Evolutionary conservation across 2,797 vertebrate genomes (phyloP).

Genomic region (Podargus strigoides): DNA sequence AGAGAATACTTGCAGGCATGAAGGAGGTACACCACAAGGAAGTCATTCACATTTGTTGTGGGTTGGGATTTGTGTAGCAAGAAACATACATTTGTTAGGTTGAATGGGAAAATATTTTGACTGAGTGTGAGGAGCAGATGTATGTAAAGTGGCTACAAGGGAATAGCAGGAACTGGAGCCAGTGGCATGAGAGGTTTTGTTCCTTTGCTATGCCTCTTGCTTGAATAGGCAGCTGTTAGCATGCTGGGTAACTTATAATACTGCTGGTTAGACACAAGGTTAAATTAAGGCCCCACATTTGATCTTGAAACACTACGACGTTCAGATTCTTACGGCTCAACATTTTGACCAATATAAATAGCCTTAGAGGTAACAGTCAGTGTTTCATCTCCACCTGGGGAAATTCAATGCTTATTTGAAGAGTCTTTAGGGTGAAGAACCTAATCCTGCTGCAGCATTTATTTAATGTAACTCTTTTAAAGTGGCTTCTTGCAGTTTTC

Average conservation of each 20-base stretch:
- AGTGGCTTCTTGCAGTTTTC: background rate
- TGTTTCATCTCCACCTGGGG: background rate
- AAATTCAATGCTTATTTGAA: background rate
- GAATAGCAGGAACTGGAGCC: background rate
- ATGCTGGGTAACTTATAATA: background rate
- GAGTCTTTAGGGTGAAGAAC: background rate
- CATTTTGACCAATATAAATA: background rate
- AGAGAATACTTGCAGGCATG: background rate
- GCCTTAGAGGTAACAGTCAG: background rate
- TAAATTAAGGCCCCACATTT: background rate
- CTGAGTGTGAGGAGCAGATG: background rate
- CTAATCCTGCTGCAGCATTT: background rate
- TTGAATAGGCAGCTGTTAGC: background rate
- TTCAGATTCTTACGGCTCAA: background rate
- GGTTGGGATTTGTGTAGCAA: background rate
- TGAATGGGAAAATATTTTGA: background rate
- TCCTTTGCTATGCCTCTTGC: background rate
- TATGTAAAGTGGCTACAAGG: background rate
- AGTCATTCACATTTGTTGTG: background rate
- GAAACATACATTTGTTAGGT: background rate
- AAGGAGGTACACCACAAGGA: background rate
- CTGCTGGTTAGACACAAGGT: background rate
- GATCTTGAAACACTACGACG: background rate
- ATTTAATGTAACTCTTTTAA: background rate
- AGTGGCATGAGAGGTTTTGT: background rate